These are phyloP conservation scores for Illadopsis cleaveri DNA, from an alignment of 2,113 vertebrate genomes.

Conservation along the genomic window DNA sequence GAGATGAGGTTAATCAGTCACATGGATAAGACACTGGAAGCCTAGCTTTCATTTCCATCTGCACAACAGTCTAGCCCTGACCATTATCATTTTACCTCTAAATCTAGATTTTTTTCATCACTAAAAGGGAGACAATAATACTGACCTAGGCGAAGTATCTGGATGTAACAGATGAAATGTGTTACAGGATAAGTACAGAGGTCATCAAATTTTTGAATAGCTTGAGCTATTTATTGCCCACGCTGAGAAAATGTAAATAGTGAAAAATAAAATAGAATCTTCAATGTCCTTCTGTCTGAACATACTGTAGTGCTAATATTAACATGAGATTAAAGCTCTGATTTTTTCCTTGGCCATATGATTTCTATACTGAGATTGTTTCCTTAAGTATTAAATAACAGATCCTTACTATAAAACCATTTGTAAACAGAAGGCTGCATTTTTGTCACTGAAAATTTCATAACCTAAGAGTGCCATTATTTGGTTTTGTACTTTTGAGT, in stretches of 20 bases:
- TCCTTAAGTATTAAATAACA: conserved; percentile 23
- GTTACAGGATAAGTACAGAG: background rate
- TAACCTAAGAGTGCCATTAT: background rate
- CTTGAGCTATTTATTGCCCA: background rate
- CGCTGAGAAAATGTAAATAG: background rate
- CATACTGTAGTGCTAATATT: background rate
- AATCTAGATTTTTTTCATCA: background rate
- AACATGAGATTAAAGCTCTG: background rate
- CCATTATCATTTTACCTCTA: background rate
- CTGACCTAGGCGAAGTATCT: background rate
- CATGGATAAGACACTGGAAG: background rate
- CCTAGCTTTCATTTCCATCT: background rate
- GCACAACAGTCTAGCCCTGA: background rate
- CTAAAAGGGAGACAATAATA: background rate
- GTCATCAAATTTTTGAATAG: background rate
- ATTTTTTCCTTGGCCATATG: background rate
- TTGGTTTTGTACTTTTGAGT: background rate
- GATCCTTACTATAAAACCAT: background rate
- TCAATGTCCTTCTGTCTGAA: background rate
- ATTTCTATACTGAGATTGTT: background rate
- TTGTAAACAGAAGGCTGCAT: background rate
- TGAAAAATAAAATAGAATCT: background rate
- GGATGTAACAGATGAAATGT: background rate
- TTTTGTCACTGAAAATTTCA: conserved; percentile 15
- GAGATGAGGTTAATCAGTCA: background rate